Base-by-base conservation (phyloP, 2,888 invertebrate species). In the Thymelicus lineola region DNA sequence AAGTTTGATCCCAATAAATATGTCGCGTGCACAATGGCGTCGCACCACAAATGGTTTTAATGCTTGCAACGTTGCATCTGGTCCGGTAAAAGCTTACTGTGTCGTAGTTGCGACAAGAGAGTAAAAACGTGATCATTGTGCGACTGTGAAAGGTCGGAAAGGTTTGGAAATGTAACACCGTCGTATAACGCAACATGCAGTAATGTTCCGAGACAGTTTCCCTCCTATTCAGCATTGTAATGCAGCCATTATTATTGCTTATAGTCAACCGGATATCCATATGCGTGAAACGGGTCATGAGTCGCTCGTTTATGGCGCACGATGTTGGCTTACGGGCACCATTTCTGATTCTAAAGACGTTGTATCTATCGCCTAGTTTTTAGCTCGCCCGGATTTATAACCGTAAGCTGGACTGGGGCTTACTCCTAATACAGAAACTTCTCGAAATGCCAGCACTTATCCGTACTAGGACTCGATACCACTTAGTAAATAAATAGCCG, bases 211-310 rank as follows among this genome's bases (percentile, higher is more conserved):
- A 70, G 64, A 70, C 42, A 60, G 17, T 70, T 70, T 70, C 72
- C 72, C 73, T 77, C 77, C 75, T 79, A 82, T 79, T 79, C 75
- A 77, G 80, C 75, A 79, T 81, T 80, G 75, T 74, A 77, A 80
- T 82, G 80, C 79, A 79, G 75, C 82, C 81, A 86, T 85, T 89
- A 87, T 86, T 85, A 84, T 82, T 80, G 79, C 79, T 80, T 79
- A 81, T 81, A 83, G 82, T 79, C 72, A 84, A 82, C 89, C 90
- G 90, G 90, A 90, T 87, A 88, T 89, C 90, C 89, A 90, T 89
- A 89, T 82, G 86, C 80, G 89, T 80, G 82, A 79, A 89, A 89
- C 84, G 76, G 90, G 91, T 86, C 91, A 88, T 77, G 80, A 82
- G 81, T 77, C 81, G 75, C 36, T 64, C 78, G 75, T 79, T 82